A percentile compares a stretch with the other conserved stretches of the same genome.
phyloP scores from a whole-genome alignment of 1,140 invertebrate species.

The Sipha flava region DNA sequence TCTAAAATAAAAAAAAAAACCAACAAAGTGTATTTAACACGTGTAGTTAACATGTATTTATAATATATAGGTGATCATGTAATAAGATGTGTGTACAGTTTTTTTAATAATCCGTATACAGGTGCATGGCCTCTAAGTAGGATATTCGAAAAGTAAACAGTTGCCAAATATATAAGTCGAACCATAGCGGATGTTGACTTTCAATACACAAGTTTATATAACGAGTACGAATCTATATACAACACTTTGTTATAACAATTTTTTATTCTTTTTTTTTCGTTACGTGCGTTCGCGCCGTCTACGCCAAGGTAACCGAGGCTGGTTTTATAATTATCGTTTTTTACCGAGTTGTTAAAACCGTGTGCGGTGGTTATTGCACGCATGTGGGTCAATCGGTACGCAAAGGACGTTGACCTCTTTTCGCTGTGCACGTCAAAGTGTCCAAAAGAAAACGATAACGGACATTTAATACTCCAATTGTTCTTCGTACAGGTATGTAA shows the following conservation, averaged over 20 bases:
- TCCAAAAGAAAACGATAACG: no score
- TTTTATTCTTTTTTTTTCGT: neutral
- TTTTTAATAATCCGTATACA: neutral
- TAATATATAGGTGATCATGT: neutral
- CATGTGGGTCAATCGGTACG: neutral
- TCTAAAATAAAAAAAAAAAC: no score
- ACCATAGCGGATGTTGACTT: slow-evolving; percentile 18
- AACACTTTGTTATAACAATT: neutral
- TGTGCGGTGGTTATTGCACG: neutral
- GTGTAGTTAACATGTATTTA: no score
- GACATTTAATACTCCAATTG: no score
- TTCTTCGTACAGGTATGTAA: no score
- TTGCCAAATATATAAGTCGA: neutral
- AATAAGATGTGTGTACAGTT: neutral
- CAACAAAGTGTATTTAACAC: no score
- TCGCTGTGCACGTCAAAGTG: no score
- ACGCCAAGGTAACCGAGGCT: neutral
- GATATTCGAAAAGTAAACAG: neutral
- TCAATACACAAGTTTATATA: slow-evolving; percentile 8
- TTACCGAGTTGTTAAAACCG: neutral
- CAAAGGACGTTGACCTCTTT: neutral
- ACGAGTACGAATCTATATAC: neutral
- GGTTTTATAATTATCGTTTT: neutral
- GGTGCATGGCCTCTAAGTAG: slow-evolving; percentile 13
- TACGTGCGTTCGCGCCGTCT: neutral